These are phyloP conservation scores for Sebastes nivosus DNA, from an alignment of 2,797 vertebrate genomes.

Conservation along the genomic window DNA sequence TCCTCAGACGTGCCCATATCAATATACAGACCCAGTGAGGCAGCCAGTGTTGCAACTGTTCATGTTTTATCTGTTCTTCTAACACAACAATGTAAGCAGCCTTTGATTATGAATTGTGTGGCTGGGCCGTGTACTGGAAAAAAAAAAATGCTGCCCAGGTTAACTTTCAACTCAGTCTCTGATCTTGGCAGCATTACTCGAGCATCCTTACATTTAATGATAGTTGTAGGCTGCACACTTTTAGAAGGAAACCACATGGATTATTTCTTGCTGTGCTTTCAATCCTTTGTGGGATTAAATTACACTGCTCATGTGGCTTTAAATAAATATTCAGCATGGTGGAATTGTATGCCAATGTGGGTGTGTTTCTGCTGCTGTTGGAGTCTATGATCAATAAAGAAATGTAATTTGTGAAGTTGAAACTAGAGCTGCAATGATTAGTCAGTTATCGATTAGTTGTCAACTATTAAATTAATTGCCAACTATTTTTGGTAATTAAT, in stretches of 20 bases:
- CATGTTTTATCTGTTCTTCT: not conserved
- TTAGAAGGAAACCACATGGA: not conserved
- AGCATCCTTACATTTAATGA: conserved; percentile 2
- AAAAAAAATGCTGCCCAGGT: not conserved
- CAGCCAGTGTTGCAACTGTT: not conserved
- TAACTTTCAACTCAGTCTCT: conserved; percentile 16
- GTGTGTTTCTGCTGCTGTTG: not conserved
- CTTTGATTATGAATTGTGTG: not conserved
- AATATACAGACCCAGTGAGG: not conserved
- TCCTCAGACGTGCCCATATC: not conserved
- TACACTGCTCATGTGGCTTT: not conserved
- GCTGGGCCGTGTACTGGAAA: not conserved
- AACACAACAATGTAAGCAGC: not conserved
- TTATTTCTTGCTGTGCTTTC: not conserved
- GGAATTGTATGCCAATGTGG: not conserved
- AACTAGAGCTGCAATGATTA: no score
- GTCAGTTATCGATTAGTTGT: no score
- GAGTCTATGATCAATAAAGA: not conserved
- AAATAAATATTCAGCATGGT: not conserved
- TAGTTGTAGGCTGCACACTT: not conserved
- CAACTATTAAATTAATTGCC: no score
- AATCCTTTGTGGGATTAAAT: not conserved
- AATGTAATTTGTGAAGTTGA: not conserved
- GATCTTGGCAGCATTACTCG: not conserved
- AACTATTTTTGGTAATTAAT: no score